Evolutionary conservation across 2,797 vertebrate genomes (phyloP).

Genomic region (Euthynnus affinis): DNA sequence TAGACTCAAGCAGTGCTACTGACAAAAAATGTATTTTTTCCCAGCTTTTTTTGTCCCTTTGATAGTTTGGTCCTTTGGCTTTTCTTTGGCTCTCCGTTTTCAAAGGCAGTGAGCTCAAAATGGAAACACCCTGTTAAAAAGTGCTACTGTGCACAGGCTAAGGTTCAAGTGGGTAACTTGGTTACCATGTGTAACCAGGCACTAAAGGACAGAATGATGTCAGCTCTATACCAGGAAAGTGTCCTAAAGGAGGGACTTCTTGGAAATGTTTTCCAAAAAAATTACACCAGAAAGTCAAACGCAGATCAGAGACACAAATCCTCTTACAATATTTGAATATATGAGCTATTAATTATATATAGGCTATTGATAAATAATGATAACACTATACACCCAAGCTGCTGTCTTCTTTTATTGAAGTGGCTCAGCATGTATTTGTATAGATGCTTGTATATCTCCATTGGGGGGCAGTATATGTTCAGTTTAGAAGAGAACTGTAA

Average conservation of each 20-base stretch:
- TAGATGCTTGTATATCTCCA: constrained; percentile 45
- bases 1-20: background rate
- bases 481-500: constrained; percentile 35
- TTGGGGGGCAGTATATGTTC: constrained; percentile 73
- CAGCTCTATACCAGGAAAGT: constrained; percentile 45
- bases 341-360: background rate
- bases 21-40: constrained; percentile 5
- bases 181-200: constrained; percentile 67
- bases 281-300: constrained; percentile 20
- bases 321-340: background rate
- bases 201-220: constrained; percentile 60
- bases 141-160: constrained; percentile 58
- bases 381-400: background rate
- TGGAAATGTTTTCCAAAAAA: constrained; percentile 72
- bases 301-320: background rate
- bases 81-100: background rate
- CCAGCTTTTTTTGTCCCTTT: background rate
- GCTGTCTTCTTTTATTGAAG: background rate
- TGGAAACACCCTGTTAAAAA: background rate
- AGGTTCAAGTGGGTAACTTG: constrained; percentile 76
- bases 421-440: background rate
- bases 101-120: background rate
- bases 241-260: constrained; percentile 56
- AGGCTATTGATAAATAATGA: background rate
- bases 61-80: background rate